phyloP scores from a whole-genome alignment of 1,140 invertebrate species.

The Aphidius gifuensis region DNA sequence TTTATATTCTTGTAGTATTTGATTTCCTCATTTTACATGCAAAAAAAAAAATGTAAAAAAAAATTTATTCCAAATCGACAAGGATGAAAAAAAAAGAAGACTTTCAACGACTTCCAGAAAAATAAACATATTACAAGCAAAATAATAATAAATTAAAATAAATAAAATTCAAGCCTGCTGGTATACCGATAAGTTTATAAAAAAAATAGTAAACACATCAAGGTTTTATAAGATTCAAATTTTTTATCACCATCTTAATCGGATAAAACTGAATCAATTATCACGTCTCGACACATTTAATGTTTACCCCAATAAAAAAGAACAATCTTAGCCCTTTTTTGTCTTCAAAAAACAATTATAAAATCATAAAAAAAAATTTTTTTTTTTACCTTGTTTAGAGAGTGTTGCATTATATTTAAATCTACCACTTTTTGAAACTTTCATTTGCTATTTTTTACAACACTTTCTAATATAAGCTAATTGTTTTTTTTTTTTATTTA shows the following conservation, averaged over 20 bases:
- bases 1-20: not conserved
- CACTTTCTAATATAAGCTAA: too few relatives aligned
- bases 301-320: too few relatives aligned
- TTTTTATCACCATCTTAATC: slow-evolving; percentile 1
- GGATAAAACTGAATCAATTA: slow-evolving; percentile 3
- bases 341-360: not conserved
- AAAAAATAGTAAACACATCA: not conserved
- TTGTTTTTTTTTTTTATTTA: too few relatives aligned
- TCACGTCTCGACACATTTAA: not conserved
- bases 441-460: not conserved
- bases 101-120: too few relatives aligned
- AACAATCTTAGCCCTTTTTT: too few relatives aligned
- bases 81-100: too few relatives aligned
- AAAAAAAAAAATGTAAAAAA: slow-evolving; percentile 1
- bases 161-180: not conserved
- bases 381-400: slow-evolving; percentile 41
- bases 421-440: not conserved
- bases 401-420: slow-evolving; percentile 47
- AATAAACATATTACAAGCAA: too few relatives aligned
- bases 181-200: slow-evolving; percentile 4
- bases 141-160: too few relatives aligned
- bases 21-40: not conserved
- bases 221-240: not conserved
- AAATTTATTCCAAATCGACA: not conserved
- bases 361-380: slow-evolving; percentile 2